Evolutionary conservation across 2,113 vertebrate species (phyloP), one percentile per base, ranked within the genome.

Genomic region (Cyrtonyx montezumae): DNA sequence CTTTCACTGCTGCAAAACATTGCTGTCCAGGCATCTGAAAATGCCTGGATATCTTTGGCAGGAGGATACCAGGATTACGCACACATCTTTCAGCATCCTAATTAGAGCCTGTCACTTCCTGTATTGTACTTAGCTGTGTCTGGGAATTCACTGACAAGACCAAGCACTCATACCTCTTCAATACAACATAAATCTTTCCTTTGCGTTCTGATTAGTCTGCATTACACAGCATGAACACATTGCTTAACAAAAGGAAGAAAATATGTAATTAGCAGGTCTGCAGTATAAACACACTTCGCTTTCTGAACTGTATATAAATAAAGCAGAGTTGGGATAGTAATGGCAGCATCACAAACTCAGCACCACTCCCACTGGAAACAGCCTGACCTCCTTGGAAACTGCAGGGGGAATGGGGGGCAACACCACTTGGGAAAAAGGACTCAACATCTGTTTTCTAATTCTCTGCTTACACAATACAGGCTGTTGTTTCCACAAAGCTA

Each of bases 171-270:
- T 73, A 56, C 59, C 56, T 85, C 76, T 91, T 83, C 56, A 91
- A 26, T 36, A 20, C 6, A 80, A 77, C 8, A 91, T 68, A 91
- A 95, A 94, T 83, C 68, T 80, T 75, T 91, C 63, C 40, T 43
- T 67, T 63, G 46, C 48, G 37, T 0, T 1, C 65, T 42, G 56
- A 59, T 45, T 67, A 65, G 51, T 40, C 51, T 80, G 30, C 6
- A 5, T 32, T 51, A 48, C 56, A 68, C 55, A 79, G 75, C 45
- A 55, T 15, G 63, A 84, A 77, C 55, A 45, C 30, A 21, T 17
- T 75, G 75, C 78, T 94, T 84, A 86, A 88, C 13, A 86, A 22
- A 32, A 92, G 36, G 40, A 91, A 46, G 88, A 91, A 90, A 91
- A 34, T 7, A 91, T 49, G 21, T 34, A 93, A 86, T 94, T 94